Conservation (phyloP, 2,797 vertebrate species). For the Chanos chanos region DNA sequence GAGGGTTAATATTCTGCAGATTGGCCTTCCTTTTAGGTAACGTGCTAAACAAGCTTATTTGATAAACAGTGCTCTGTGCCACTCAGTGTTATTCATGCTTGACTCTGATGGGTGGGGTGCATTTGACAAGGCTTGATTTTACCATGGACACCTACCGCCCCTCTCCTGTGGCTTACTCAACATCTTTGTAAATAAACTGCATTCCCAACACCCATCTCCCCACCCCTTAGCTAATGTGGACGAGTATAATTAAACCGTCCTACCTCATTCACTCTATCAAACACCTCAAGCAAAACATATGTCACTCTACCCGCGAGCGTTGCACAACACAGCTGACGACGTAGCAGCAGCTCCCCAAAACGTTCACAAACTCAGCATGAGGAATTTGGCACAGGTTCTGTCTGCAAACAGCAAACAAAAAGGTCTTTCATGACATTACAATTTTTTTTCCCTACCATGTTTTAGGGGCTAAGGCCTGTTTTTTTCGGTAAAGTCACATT, state of each 20-base stretch:
- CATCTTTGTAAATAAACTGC: background rate
- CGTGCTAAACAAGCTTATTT: too few species aligned
- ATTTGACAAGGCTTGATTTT: slow-evolving; percentile 52
- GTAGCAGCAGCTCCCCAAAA: background rate
- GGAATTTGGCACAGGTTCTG: slow-evolving; percentile 17
- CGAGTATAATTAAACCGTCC: background rate
- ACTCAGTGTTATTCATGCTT: slow-evolving; percentile 57
- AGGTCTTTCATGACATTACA: slow-evolving; percentile 31
- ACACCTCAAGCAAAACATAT: slow-evolving; percentile 1
- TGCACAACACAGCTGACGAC: slow-evolving; percentile 25
- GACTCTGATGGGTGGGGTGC: slow-evolving; percentile 41
- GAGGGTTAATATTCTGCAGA: too few species aligned
- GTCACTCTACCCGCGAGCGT: slow-evolving; percentile 1
- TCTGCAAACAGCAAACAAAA: slow-evolving; percentile 36
- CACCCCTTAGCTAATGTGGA: background rate
- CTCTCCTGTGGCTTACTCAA: slow-evolving; percentile 5
- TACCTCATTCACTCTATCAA: slow-evolving; percentile 6
- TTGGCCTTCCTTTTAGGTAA: too few species aligned
- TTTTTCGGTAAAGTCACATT: slow-evolving; percentile 12
- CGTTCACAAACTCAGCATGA: background rate
- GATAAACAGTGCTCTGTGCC: slow-evolving; percentile 26
- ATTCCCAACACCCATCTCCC: background rate
- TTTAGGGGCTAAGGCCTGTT: slow-evolving; percentile 22
- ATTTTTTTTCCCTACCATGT: background rate
- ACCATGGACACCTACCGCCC: slow-evolving; percentile 20